Conservation (phyloP, 2,113 vertebrate genomes). For the Myocastor coypus region DNA sequence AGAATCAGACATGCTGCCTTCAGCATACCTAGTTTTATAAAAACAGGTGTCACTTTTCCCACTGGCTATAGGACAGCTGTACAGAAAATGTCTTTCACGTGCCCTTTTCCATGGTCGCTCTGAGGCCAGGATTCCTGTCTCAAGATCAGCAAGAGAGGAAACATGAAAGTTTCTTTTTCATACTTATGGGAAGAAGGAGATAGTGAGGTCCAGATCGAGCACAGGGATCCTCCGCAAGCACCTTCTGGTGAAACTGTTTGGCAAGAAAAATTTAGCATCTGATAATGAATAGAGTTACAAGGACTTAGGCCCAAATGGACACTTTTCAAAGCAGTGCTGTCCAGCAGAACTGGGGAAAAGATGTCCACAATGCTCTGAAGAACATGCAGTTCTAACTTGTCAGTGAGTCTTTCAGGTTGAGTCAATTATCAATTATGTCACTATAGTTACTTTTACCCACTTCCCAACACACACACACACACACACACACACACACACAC, state of each 20-base stretch:
- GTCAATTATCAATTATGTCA: background rate
- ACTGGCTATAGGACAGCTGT: background rate
- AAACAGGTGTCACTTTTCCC: background rate
- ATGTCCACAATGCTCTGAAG: background rate
- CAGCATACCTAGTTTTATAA: background rate
- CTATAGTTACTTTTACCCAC: background rate
- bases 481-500: background rate
- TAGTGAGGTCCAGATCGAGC: background rate
- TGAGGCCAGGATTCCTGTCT: background rate
- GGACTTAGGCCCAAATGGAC: background rate
- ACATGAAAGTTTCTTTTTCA: background rate
- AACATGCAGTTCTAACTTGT: conserved; percentile 24
- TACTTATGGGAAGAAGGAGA: background rate
- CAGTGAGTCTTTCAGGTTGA: background rate
- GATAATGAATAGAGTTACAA: background rate
- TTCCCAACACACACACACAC: background rate
- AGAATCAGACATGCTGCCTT: background rate
- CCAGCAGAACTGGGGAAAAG: background rate
- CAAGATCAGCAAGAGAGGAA: background rate
- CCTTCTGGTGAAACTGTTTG: background rate
- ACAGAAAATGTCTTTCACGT: background rate
- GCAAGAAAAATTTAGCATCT: background rate
- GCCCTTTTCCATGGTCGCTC: background rate
- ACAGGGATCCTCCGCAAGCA: background rate
- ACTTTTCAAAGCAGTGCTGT: background rate